Base-by-base conservation (phyloP, 2,113 vertebrate species). In the Sterna hirundo region DNA sequence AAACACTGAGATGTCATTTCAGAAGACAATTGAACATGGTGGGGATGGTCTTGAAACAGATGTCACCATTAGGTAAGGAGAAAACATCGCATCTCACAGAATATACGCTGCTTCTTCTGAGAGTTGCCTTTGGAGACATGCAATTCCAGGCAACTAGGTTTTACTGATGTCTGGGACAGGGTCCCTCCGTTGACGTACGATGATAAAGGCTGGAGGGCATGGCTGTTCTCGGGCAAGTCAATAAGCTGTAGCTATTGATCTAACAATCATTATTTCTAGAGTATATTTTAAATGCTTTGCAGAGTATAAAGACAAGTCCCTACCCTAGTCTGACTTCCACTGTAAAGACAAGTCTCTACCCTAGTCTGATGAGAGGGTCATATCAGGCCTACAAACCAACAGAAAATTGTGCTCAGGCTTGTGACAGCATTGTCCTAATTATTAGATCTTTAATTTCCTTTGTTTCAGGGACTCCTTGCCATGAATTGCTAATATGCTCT, bases 1-100 rank as follows among this genome's bases (percentile, higher is more conserved):
- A 92, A 99, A 99, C 76, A 99, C 99, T 2, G 94, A 98, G 86
- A 99, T 99, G 99, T 98, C 99, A 3, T 99, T 99, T 98, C 98
- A 98, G 97, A 99, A 98, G 94, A 98, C 99, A 1, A 97, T 99
- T 94, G 98, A 99, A 81, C 89, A 97, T 4, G 98, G 98, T 61
- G 99, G 97, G 46, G 96, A 93, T 61, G 99, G 99, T 17, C 97
- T 99, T 77, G 99, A 99, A 97, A 98, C 98, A 8, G 99, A 99
- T 18, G 96, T 99, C 58, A 93, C 98, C 14, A 97, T 99, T 91
- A 99, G 99, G 99, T 99, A 97, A 96, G 96, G 40, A 54, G 55
- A 14, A 74, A 90, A 47, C 46, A 20, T 47, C 0, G 0, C 42
- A 42, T n/a, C 44, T 49, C 65, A 49, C 42, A 22, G 23, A 44